These are phyloP conservation scores for Psettodes erumei DNA, from an alignment of 2,113 vertebrate species.

Conservation along the genomic window DNA sequence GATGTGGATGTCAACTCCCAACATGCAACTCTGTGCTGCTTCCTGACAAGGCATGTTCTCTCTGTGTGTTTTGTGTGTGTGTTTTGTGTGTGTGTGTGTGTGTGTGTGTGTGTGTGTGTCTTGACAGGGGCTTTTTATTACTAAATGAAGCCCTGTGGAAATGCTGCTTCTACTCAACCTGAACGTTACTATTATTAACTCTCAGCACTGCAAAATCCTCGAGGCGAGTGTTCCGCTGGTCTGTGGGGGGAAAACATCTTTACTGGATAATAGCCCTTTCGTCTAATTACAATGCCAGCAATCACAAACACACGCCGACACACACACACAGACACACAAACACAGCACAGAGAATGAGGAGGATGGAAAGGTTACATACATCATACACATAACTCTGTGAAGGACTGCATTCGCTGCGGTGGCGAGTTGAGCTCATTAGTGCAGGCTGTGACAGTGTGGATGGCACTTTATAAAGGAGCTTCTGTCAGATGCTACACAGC, in stretches of 20 bases:
- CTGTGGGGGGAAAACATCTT: slow-evolving; percentile 88
- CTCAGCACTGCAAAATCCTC: slow-evolving; percentile 81
- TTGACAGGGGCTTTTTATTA: slow-evolving; percentile 68
- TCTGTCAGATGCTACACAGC: slow-evolving; percentile 21
- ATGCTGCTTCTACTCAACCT: slow-evolving; percentile 83
- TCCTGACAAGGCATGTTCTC: slow-evolving; percentile 12
- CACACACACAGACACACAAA: slow-evolving; percentile 24
- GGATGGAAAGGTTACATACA: slow-evolving; percentile 15
- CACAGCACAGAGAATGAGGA: slow-evolving; percentile 4
- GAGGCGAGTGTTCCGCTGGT: slow-evolving; percentile 78
- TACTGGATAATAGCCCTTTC: slow-evolving; percentile 82
- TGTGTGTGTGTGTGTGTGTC: slow-evolving; percentile 34
- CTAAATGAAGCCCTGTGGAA: slow-evolving; percentile 83
- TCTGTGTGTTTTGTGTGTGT: background rate
- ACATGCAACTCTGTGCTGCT: slow-evolving; percentile 1
- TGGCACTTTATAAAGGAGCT: slow-evolving; percentile 27
- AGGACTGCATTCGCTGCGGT: slow-evolving; percentile 15
- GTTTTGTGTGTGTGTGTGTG: slow-evolving; percentile 24
- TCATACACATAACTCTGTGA: background rate
- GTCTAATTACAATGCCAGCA: slow-evolving; percentile 84
- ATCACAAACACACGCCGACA: slow-evolving; percentile 41
- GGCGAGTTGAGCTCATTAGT: slow-evolving; percentile 54
- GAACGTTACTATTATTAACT: slow-evolving; percentile 89
- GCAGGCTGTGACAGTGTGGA: slow-evolving; percentile 23
- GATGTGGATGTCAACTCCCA: slow-evolving; percentile 18